Evolutionary conservation across 1,140 invertebrate species (phyloP).

Genomic region (Eumeta japonica): DNA sequence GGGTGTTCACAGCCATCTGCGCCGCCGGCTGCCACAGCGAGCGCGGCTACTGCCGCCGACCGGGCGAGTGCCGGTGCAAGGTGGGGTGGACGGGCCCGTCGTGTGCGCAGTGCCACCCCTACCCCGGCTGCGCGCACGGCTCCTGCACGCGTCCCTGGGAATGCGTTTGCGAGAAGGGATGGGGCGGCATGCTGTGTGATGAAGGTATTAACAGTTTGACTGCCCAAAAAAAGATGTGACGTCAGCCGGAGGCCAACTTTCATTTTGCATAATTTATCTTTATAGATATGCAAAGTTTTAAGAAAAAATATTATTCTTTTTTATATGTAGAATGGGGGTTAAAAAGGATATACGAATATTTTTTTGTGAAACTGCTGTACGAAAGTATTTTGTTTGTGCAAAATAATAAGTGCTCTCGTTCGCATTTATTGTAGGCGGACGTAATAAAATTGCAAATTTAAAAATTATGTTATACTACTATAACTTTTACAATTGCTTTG

Average conservation of each 20-base stretch:
- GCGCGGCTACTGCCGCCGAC: conserved; percentile 80
- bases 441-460: no score
- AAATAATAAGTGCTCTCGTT: no score
- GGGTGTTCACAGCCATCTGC: conserved; percentile 71
- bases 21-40: conserved; percentile 77
- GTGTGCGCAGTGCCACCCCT: conserved; percentile 79
- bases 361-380: no score
- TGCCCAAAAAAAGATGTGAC: conserved; percentile 41
- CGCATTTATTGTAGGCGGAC: no score
- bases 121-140: conserved; percentile 84
- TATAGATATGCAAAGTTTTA: no score
- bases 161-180: conserved; percentile 80
- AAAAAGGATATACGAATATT: no score
- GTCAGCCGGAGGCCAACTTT: neutral
- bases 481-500: no score
- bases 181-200: conserved; percentile 86
- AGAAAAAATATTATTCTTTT: no score
- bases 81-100: conserved; percentile 82
- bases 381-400: no score
- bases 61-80: conserved; percentile 75
- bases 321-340: no score
- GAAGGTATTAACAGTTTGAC: no score
- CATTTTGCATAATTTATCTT: conserved; percentile 1
- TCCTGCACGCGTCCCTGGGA: conserved; percentile 84
- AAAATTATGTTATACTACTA: no score